These are phyloP conservation scores for Mesitornis unicolor DNA, from an alignment of 2,113 vertebrate genomes.

Conservation along the genomic window DNA sequence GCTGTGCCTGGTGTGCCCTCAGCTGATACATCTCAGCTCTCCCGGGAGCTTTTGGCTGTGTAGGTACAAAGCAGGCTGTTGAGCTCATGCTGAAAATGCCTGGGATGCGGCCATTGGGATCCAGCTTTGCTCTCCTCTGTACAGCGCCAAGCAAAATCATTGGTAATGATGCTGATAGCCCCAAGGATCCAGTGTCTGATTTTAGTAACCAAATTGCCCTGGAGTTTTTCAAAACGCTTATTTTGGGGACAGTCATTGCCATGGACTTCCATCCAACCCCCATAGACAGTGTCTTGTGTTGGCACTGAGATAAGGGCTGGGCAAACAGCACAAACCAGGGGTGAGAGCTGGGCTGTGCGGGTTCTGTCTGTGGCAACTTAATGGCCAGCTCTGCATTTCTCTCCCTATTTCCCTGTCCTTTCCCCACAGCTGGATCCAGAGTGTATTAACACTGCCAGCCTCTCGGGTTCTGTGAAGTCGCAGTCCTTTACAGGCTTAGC, in stretches of 20 bases:
- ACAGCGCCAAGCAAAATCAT: accelerated
- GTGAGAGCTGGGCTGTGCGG: neutral
- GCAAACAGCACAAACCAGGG: neutral
- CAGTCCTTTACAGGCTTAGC: neutral
- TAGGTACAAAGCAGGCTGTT: neutral
- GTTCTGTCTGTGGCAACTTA: neutral
- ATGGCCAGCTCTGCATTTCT: neutral
- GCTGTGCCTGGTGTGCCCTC: accelerated
- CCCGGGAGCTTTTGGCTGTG: neutral
- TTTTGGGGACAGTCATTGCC: neutral
- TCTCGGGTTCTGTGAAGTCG: neutral
- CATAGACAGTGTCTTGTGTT: neutral
- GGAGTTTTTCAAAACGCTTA: neutral
- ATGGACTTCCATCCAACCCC: neutral
- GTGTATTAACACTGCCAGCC: neutral
- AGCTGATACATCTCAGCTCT: neutral
- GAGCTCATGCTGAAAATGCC: neutral
- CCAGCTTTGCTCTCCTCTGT: neutral
- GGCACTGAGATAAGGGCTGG: neutral
- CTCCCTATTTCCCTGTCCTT: neutral
- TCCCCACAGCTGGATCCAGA: neutral
- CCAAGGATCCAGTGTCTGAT: neutral
- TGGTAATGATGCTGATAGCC: neutral
- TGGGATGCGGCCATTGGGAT: neutral
- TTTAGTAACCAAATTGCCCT: neutral